phyloP scores from a whole-genome alignment of 2,888 invertebrate species.

The Scrobipalpa costella region DNA sequence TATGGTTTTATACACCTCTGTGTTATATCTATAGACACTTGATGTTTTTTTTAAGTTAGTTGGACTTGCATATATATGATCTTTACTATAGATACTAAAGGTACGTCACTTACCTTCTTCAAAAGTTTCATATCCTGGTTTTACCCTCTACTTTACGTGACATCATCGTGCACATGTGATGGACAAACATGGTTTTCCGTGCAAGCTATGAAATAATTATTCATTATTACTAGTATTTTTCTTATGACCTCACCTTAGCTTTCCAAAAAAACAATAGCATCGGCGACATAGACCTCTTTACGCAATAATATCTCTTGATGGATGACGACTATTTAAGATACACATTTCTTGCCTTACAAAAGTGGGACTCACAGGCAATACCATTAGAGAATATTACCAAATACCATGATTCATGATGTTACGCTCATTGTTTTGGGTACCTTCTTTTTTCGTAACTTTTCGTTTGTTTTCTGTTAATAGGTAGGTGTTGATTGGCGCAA shows the following conservation, averaged over 20 bases:
- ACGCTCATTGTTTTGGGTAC: slow-evolving; percentile 56
- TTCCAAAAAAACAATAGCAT: slow-evolving; percentile 47
- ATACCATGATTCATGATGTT: slow-evolving; percentile 61
- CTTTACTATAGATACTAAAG: neutral
- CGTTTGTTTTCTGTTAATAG: slow-evolving; percentile 48
- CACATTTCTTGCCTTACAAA: slow-evolving; percentile 57
- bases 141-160: too few relatives aligned
- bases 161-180: too few relatives aligned
- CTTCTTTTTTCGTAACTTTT: slow-evolving; percentile 44
- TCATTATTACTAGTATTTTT: neutral
- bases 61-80: neutral
- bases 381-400: slow-evolving; percentile 65
- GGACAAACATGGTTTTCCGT: neutral
- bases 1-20: neutral
- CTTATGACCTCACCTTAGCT: slow-evolving; percentile 33
- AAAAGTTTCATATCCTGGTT: too few relatives aligned
- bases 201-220: neutral
- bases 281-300: slow-evolving; percentile 39
- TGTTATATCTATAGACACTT: neutral
- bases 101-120: too few relatives aligned
- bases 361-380: slow-evolving; percentile 45
- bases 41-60: neutral
- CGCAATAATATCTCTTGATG: slow-evolving; percentile 54
- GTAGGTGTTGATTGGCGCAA: slow-evolving; percentile 59
- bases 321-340: slow-evolving; percentile 57